Conservation (phyloP, 2,888 invertebrate genomes). For the Chloromyia formosa region DNA sequence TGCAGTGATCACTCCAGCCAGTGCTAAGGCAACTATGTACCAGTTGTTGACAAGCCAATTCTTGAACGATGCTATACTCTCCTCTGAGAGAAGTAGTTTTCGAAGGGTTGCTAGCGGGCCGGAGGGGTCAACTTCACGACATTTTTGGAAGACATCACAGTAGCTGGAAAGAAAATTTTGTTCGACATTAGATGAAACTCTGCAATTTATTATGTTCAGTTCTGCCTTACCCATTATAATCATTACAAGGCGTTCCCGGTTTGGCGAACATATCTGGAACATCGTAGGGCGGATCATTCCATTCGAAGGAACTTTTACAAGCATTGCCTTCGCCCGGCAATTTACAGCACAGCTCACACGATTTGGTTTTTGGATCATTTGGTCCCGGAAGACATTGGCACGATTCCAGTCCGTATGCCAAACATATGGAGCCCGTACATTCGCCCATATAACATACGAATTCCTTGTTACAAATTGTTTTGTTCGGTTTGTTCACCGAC, state of each 20-base stretch:
- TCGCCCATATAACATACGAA: constrained; percentile 97
- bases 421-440: constrained; percentile 97
- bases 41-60: constrained; percentile 89
- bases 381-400: constrained; percentile 89
- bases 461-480: constrained; percentile 95
- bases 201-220: neutral
- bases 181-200: too few species aligned
- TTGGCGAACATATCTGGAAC: constrained; percentile 94
- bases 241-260: constrained; percentile 93
- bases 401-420: constrained; percentile 94
- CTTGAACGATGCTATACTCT: constrained; percentile 88
- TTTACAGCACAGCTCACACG: constrained; percentile 94
- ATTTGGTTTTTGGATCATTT: constrained; percentile 82
- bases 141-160: constrained; percentile 76
- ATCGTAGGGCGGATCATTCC: constrained; percentile 89
- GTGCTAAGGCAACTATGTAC: constrained; percentile 85
- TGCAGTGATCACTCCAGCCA: constrained; percentile 76
- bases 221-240: constrained; percentile 78
- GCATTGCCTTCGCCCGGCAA: constrained; percentile 81
- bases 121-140: constrained; percentile 92
- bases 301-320: constrained; percentile 89
- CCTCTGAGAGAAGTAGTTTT: constrained; percentile 85
- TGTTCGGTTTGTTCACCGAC: constrained; percentile 90
- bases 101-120: constrained; percentile 90
- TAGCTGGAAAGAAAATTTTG: constrained; percentile 63